Conservation (phyloP, 2,113 vertebrate species). For the Calyptomena viridis region DNA sequence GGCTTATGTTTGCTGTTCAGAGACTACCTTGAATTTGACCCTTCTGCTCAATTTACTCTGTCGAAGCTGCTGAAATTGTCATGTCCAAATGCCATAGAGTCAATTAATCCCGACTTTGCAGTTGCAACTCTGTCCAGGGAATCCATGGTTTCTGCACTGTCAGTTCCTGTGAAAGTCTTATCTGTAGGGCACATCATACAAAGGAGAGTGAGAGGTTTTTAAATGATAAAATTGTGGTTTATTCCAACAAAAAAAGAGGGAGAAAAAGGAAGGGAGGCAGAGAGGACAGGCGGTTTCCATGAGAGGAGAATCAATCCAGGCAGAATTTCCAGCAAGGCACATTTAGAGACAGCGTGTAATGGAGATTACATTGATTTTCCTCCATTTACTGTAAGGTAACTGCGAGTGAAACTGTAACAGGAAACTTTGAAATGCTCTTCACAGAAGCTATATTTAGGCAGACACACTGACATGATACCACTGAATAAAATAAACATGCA, state of each 20-base stretch:
- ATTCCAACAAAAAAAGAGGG: background rate
- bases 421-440: conserved; percentile 73
- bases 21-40: conserved; percentile 52
- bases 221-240: background rate
- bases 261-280: background rate
- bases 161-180: background rate
- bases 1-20: background rate
- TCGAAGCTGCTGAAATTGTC: background rate
- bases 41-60: conserved; percentile 22
- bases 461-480: conserved; percentile 75
- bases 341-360: background rate
- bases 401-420: conserved; percentile 65
- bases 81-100: background rate
- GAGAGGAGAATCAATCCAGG: background rate
- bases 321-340: conserved; percentile 53
- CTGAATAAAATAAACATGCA: conserved; percentile 75
- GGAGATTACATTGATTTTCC: conserved; percentile 66
- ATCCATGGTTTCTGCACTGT: background rate
- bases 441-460: conserved; percentile 75
- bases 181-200: conserved; percentile 3
- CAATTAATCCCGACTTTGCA: background rate
- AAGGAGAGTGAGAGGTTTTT: background rate
- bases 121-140: background rate
- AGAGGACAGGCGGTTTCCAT: background rate
- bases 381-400: conserved; percentile 72